These are phyloP conservation scores for Manduca sexta DNA, from an alignment of 1,140 invertebrate species.

Conservation along the genomic window DNA sequence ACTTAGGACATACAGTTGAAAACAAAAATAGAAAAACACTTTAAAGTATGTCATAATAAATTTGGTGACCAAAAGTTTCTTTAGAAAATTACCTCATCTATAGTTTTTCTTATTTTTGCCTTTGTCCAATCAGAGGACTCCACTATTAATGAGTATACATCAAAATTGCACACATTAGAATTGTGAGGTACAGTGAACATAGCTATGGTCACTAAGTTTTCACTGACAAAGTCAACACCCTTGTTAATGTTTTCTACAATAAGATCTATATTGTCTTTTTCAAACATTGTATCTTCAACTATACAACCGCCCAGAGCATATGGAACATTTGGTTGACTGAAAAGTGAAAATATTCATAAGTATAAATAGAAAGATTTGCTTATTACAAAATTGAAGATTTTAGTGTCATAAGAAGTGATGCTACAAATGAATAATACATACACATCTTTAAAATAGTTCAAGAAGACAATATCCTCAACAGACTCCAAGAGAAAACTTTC, in stretches of 20 bases:
- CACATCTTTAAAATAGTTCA: slow-evolving; percentile 58
- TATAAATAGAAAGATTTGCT: slow-evolving; percentile 5
- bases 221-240: slow-evolving; percentile 35
- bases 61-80: too few species aligned
- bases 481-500: slow-evolving; percentile 50
- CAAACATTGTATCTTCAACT: slow-evolving; percentile 48
- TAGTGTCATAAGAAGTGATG: too few species aligned
- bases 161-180: slow-evolving; percentile 40
- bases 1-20: too few species aligned
- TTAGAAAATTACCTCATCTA: slow-evolving; percentile 41
- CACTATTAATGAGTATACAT: slow-evolving; percentile 54
- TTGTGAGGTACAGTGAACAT: slow-evolving; percentile 53
- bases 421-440: slow-evolving; percentile 39
- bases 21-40: too few species aligned
- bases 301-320: slow-evolving; percentile 65
- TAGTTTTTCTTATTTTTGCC: slow-evolving; percentile 38
- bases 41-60: too few species aligned
- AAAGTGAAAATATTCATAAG: too few species aligned
- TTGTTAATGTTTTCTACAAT: slow-evolving; percentile 39
- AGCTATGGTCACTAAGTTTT: slow-evolving; percentile 50
- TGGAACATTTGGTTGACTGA: slow-evolving; percentile 51
- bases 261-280: slow-evolving; percentile 30
- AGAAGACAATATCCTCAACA: slow-evolving; percentile 50
- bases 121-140: slow-evolving; percentile 52
- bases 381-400: slow-evolving; percentile 12